Evolutionary conservation across 2,113 vertebrate species (phyloP).

Genomic region (Triplophysa siluroides): DNA sequence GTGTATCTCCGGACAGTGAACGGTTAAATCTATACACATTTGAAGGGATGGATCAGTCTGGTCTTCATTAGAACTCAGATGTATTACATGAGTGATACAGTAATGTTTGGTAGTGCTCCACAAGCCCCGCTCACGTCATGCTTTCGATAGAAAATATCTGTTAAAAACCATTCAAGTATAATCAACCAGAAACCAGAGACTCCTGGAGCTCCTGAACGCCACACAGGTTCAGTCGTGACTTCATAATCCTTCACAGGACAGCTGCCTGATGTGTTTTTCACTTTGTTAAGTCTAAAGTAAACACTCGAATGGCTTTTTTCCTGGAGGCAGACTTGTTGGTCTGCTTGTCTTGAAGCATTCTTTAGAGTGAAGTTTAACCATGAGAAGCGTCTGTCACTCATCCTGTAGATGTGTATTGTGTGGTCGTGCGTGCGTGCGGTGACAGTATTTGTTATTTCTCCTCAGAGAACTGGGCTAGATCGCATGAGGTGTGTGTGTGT

Average conservation of each 20-base stretch:
- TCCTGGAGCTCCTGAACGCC: too few relatives aligned
- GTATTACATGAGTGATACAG: too few relatives aligned
- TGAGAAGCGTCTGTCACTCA: slow-evolving; percentile 4
- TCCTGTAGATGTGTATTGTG: background rate
- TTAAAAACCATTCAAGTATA: too few relatives aligned
- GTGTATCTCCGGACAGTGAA: too few relatives aligned
- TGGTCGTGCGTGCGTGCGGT: background rate
- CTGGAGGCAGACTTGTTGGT: slow-evolving; percentile 10
- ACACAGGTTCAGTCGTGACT: too few relatives aligned
- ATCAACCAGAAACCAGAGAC: too few relatives aligned
- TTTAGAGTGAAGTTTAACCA: slow-evolving; percentile 11
- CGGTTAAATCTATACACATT: too few relatives aligned
- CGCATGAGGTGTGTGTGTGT: slow-evolving; percentile 1
- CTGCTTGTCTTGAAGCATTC: slow-evolving; percentile 14
- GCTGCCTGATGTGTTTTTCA: slow-evolving; percentile 17
- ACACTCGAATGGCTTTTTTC: slow-evolving; percentile 13
- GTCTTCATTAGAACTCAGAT: too few relatives aligned
- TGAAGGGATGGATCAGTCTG: too few relatives aligned
- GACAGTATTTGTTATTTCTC: background rate
- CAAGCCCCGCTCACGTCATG: too few relatives aligned
- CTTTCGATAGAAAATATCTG: too few relatives aligned
- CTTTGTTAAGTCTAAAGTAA: background rate
- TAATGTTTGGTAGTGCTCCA: too few relatives aligned
- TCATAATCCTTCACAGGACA: background rate
- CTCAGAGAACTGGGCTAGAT: background rate